Evolutionary conservation across 1,140 invertebrate genomes (phyloP).

Genomic region (Sesamia nonagrioides): DNA sequence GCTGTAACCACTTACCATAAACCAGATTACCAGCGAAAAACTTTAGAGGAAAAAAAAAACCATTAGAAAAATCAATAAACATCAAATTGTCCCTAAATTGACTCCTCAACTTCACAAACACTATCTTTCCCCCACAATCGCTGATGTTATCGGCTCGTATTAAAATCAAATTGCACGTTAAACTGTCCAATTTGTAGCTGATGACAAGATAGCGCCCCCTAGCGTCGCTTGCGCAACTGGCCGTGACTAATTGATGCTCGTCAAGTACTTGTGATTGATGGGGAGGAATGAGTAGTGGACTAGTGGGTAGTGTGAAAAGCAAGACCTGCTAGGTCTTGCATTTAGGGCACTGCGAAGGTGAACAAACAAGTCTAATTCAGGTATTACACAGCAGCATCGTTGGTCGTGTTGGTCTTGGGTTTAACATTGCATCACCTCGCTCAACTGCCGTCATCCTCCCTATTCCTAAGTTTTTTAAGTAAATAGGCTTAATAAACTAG

Average conservation of each 20-base stretch:
- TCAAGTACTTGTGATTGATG: conserved; percentile 17
- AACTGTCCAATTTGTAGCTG: conserved; percentile 14
- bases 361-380: not conserved
- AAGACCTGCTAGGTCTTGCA: not conserved
- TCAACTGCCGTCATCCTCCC: too few relatives aligned
- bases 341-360: not conserved
- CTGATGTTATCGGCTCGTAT: conserved; percentile 26
- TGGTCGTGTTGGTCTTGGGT: too few relatives aligned
- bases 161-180: conserved; percentile 33
- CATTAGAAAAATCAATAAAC: not conserved
- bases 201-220: conserved; percentile 43
- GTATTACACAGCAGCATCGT: too few relatives aligned
- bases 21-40: too few relatives aligned
- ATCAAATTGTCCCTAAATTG: conserved; percentile 16
- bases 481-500: too few relatives aligned
- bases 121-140: conserved; percentile 11
- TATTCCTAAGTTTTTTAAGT: too few relatives aligned
- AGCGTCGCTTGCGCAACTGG: conserved; percentile 4
- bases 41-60: not conserved
- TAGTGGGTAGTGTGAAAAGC: not conserved
- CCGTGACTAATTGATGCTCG: conserved; percentile 35
- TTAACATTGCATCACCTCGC: too few relatives aligned
- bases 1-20: too few relatives aligned
- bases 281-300: not conserved
- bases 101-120: conserved; percentile 10